Evolutionary conservation across 2,888 invertebrate species (phyloP), one percentile per base, ranked within the genome.

Genomic region (Brachyopa scutellaris): DNA sequence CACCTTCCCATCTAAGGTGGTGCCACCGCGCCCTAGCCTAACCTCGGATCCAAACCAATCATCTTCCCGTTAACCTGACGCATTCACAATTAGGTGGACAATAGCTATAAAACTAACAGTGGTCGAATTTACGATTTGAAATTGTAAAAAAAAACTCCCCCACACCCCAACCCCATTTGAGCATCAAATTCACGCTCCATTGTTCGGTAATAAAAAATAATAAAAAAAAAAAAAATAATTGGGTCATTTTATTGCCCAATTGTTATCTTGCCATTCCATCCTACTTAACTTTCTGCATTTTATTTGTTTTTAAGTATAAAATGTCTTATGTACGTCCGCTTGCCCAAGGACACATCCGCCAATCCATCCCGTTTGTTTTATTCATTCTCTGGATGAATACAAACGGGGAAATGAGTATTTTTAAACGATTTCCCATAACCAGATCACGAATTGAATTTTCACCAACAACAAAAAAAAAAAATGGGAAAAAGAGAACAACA

Each of bases 301-400:
- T 67, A 67, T 73, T 73, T 21, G 73, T 55, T 79, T 79, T 73
- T 62, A 67, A 79, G 67, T 79, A 51, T 40, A 38, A 67, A 73
- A 67, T 55, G 45, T 59, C 61, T 55, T 23, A 67, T 29, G 47
- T n/a, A n/a, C n/a, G 26, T 26, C 26, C 26, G 6, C n/a, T 59
- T 72, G 38, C 23, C 13, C 15, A 31, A 40, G 31, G 38, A 29
- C 42, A 42, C 26, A 36, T 31, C 40, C 26, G 45, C 33, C 69
- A 33, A 42, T 29, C 45, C 19, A 26, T 38, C 15, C 11, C 47
- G 47, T 67, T n/a, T 74, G 36, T 55, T 66, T 67, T 67, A 53
- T 45, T 55, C 51, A 61, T 69, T 45, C 40, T 11, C 40, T 11
- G 29, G 21, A 26, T 31, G 23, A 19, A 31, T 38, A 53, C 36